A percentile compares a stretch with the other conserved stretches of the same genome.
phyloP scores from a whole-genome alignment of 2,888 invertebrate genomes.

The Microctonus aethiopoides region DNA sequence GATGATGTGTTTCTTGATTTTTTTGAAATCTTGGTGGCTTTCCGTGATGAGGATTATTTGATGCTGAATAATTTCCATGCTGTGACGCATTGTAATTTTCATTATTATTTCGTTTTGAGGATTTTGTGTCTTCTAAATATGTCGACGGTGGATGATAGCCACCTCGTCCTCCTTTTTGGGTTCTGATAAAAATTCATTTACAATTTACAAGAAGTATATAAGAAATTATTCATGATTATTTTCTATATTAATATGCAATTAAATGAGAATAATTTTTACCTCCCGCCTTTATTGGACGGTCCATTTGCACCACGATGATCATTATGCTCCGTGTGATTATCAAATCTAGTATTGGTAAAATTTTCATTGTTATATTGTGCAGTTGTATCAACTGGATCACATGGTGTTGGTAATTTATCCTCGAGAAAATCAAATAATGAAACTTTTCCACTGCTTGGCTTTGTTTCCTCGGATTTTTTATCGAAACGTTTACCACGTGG shows the following conservation, averaged over 20 bases:
- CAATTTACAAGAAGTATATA: background rate
- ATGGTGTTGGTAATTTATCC: conserved; percentile 76
- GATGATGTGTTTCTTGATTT: conserved; percentile 61
- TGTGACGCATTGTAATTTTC: conserved; percentile 38
- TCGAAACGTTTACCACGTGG: conserved; percentile 65
- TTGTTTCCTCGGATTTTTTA: conserved; percentile 71
- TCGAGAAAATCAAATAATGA: conserved; percentile 86
- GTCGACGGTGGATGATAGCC: conserved; percentile 58
- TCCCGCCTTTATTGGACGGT: conserved; percentile 54
- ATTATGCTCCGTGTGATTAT: conserved; percentile 53
- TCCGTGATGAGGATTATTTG: conserved; percentile 51
- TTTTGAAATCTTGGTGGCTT: conserved; percentile 75
- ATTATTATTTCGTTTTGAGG: conserved; percentile 49
- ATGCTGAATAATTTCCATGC: conserved; percentile 45
- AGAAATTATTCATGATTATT: background rate
- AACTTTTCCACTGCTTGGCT: conserved; percentile 80
- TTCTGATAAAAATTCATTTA: conserved; percentile 40
- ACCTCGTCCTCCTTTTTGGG: conserved; percentile 52
- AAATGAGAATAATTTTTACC: conserved; percentile 45
- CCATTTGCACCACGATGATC: conserved; percentile 46
- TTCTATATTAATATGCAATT: too few relatives aligned
- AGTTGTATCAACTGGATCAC: conserved; percentile 67
- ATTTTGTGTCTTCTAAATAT: conserved; percentile 52
- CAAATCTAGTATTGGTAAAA: conserved; percentile 45
- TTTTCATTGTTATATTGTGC: conserved; percentile 35